Conservation (phyloP, 2,113 vertebrate genomes). For the Cairina moschata region DNA sequence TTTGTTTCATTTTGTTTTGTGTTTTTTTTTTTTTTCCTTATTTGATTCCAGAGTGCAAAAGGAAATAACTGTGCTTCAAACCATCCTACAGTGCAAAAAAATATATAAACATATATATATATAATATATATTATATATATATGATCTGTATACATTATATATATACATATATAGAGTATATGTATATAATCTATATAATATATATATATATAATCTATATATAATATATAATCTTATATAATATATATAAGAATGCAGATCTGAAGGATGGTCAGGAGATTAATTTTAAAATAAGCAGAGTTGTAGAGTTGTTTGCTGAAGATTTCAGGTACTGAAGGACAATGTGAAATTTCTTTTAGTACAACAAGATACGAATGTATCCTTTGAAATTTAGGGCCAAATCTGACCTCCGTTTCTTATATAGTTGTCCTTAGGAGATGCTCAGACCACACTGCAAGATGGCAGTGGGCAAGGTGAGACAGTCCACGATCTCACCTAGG, state of each 20-base stretch:
- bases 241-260: too few relatives aligned
- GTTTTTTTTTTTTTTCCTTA: background rate
- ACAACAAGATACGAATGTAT: background rate
- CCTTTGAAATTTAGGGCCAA: background rate
- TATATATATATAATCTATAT: too few relatives aligned
- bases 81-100: background rate
- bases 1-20: background rate
- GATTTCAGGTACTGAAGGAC: background rate
- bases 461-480: background rate
- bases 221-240: too few relatives aligned
- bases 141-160: too few relatives aligned
- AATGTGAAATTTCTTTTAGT: background rate
- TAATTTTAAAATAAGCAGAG: background rate
- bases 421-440: background rate
- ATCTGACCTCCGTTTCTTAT: background rate
- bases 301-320: background rate
- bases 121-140: too few relatives aligned
- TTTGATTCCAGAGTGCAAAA: conserved; percentile 13
- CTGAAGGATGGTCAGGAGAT: background rate
- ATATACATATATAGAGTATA: too few relatives aligned
- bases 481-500: background rate
- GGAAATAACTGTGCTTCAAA: background rate
- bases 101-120: background rate
- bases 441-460: background rate
- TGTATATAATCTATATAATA: too few relatives aligned